Base-by-base conservation (phyloP, 2,888 invertebrate genomes). In the Latrodectus elegans region DNA sequence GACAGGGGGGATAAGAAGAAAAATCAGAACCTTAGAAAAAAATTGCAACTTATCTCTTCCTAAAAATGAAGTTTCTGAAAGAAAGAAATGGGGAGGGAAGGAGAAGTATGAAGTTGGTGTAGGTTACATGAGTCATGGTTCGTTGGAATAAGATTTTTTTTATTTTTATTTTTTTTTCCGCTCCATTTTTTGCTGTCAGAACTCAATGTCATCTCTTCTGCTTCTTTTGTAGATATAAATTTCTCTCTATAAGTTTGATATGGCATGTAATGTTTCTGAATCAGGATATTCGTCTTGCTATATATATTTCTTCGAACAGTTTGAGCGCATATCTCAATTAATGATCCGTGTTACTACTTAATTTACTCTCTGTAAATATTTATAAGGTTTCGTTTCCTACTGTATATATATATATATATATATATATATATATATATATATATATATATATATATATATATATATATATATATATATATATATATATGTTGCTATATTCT, bases 41-140 rank as follows among this genome's bases (percentile, higher is more conserved):
- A 67, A 22, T 11, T 12, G 49, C 68, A 60, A 82, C 75, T 82
- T 82, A 82, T 82, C 82, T 82, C 22, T 49, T 60, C 51, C 65
- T 17, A 82, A 82, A 75, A 82, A 82, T 82, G 75, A 82, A 81
- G 81, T 65, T 81, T 81, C 81, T 12, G 52, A 14, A 52, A 26
- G 65, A 72, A 80, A 64, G 60, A 11, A 60, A 80, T n/a, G 22
- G 15, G 22, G 49, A 49, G 64, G 55, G 68, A 68, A 49, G 67
- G 64, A 14, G 15, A 38, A 17, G 70, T 75, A 67, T 53, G 74
- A 74, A 81, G 72, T 81, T 68, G 55, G 82, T 68, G 49, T 53
- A 81, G 81, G 82, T 82, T 82, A 75, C 82, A 75, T 53, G 68
- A 75, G 82, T 70, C 82, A 82, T 68, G 82, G 82, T 75, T 82